Percentiles rank a stretch among this genome's conserved stretches.
Conservation (phyloP, 2,888 invertebrate species). For the Mesorhabditis sp. region DNA sequence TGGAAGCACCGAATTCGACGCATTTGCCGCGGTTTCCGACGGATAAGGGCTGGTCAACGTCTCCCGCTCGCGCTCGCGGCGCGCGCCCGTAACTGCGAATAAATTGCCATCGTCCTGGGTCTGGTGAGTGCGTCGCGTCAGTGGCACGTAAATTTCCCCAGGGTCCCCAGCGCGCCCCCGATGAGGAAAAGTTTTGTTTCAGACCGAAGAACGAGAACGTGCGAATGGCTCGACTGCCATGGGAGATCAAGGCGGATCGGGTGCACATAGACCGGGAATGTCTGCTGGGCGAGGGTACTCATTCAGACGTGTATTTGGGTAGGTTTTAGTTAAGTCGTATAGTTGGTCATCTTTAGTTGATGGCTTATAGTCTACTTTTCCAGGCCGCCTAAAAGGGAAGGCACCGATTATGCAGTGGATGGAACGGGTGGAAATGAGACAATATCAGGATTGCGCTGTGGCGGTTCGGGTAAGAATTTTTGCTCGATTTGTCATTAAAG, state of each 20-base stretch:
- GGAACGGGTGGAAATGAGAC: conserved; percentile 41
- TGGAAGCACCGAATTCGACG: no score
- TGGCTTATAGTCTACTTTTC: conserved; percentile 1
- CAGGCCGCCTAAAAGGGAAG: conserved; percentile 42
- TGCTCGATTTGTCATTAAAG: background rate
- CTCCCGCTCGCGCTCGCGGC: no score
- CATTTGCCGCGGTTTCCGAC: no score
- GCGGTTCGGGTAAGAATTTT: conserved; percentile 29
- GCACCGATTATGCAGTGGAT: conserved; percentile 48
- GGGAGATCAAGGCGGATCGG: conserved; percentile 42
- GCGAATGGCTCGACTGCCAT: conserved; percentile 33
- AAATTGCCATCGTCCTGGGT: no score
- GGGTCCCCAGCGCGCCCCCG: no score
- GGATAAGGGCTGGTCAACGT: no score
- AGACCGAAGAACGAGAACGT: conserved; percentile 29
- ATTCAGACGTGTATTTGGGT: conserved; percentile 38
- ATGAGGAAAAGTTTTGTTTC: no score
- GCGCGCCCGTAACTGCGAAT: no score
- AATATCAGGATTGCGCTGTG: conserved; percentile 46
- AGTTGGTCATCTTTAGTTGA: background rate
- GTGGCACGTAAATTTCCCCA: no score
- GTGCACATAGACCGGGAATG: conserved; percentile 41
- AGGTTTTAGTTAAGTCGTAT: conserved; percentile 3
- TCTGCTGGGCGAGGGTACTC: conserved; percentile 39
- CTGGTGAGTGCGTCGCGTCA: no score